These are phyloP conservation scores for Eilema caniola DNA, from an alignment of 2,888 invertebrate genomes.

Conservation along the genomic window DNA sequence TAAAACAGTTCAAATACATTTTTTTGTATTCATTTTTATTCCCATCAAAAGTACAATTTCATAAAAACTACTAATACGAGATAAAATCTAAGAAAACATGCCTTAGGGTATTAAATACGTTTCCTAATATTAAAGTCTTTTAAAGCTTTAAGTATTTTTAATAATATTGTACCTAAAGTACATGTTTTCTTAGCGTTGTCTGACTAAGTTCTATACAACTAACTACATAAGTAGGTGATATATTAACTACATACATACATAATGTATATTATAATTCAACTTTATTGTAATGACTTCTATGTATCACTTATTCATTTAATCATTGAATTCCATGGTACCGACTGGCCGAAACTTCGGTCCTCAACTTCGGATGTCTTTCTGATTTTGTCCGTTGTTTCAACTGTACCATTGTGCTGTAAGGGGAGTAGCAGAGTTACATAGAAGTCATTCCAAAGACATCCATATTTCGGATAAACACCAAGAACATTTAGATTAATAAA, in stretches of 20 bases:
- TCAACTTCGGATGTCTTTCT: too few relatives aligned
- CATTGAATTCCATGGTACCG: background rate
- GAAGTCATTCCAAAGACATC: background rate
- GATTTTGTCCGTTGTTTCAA: too few relatives aligned
- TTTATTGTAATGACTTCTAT: background rate
- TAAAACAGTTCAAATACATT: slow-evolving; percentile 59
- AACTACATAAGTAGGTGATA: slow-evolving; percentile 3
- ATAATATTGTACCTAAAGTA: background rate
- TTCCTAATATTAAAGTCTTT: background rate
- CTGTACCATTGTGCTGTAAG: too few relatives aligned
- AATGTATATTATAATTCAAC: background rate
- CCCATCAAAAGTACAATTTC: slow-evolving; percentile 7
- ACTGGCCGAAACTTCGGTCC: too few relatives aligned
- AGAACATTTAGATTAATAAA: background rate
- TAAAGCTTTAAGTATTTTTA: background rate
- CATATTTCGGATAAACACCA: background rate
- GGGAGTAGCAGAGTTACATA: background rate
- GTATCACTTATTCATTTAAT: background rate
- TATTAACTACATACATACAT: slow-evolving; percentile 1
- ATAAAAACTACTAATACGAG: slow-evolving; percentile 6
- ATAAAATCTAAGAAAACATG: slow-evolving; percentile 11
- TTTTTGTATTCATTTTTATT: slow-evolving; percentile 8
- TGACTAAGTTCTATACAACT: slow-evolving; percentile 5
- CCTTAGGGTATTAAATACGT: background rate
- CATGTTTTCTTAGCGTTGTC: slow-evolving; percentile 2